phyloP scores from a whole-genome alignment of 2,113 vertebrate species.

The Phalacrocorax brasilianus region DNA sequence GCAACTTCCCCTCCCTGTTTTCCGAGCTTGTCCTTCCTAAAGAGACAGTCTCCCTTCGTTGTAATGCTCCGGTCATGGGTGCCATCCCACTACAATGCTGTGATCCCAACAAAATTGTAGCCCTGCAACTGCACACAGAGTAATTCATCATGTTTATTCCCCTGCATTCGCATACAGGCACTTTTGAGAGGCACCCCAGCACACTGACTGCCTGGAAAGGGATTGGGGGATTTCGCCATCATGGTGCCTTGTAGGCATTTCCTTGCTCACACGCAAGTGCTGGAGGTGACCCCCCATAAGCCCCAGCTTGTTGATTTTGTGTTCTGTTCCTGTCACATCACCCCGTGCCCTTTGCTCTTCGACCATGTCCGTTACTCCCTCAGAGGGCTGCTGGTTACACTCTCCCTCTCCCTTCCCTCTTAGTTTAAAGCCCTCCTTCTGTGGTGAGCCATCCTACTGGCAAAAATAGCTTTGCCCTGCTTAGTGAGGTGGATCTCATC shows the following conservation, averaged over 20 bases:
- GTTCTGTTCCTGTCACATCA: neutral
- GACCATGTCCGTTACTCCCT: neutral
- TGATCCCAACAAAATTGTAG: neutral
- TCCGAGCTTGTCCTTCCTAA: neutral
- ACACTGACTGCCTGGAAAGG: neutral
- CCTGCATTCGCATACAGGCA: neutral
- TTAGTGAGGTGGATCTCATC: neutral
- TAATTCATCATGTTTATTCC: neutral
- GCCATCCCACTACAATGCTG: neutral
- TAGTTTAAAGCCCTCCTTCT: neutral
- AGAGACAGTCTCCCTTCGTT: neutral
- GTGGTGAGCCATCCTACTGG: neutral
- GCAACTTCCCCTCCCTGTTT: neutral
- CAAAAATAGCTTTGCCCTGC: neutral
- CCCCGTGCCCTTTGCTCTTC: neutral
- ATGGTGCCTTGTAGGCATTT: neutral
- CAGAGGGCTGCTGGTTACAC: neutral
- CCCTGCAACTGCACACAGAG: neutral
- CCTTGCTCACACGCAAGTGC: neutral
- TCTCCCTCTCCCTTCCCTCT: neutral
- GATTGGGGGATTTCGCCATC: neutral
- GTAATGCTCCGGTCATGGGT: neutral
- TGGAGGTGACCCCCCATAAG: neutral
- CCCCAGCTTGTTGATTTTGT: neutral
- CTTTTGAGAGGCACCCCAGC: neutral